Evolutionary conservation across 2,888 invertebrate genomes (phyloP), one percentile per base, ranked within the genome.

Genomic region (Lepidonotus clava): DNA sequence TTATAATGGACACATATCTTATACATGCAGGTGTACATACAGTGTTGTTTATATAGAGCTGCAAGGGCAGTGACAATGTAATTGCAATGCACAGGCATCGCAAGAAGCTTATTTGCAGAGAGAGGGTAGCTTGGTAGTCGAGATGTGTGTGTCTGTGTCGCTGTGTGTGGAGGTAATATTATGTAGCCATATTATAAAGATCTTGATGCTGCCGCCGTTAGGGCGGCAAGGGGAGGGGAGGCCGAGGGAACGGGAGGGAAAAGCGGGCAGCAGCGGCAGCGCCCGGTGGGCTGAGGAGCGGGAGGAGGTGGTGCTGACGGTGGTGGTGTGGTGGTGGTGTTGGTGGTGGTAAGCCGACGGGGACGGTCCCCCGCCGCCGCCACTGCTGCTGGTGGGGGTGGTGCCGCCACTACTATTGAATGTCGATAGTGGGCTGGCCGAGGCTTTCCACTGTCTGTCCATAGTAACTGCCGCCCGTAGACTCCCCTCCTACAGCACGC

Each of bases 331-430:
- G 61, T n/a, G 56, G 56, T n/a, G 18, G 56, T 8, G 56, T 4
- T 14, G 56, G 56, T 4, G 2, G 61, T n/a, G n/a, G 28, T 11
- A 32, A 2, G 61, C 28, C 28, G 61, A 28, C 61, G 61, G 61
- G 61, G n/a, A n/a, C 61, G 21, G 4, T 61, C 61, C 28, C 46
- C 46, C 46, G 46, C 46, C 46, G 46, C 46, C 46, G 61, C 14
- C 14, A 2, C 28, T 61, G 24, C 28, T 61, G 61, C 24, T 61
- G 61, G n/a, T n/a, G n/a, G n/a, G n/a, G n/a, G n/a, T n/a, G n/a
- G n/a, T n/a, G n/a, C n/a, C n/a, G n/a, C n/a, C n/a, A n/a, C 61
- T 61, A 61, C n/a, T 61, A 61, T 61, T 61, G 61, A 32, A 61
- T 24, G 61, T 61, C 61, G 61, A 61, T 61, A 61, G 61, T 61